Evolutionary conservation across 2,113 vertebrate species (phyloP).

Genomic region (Callionymus lyra): DNA sequence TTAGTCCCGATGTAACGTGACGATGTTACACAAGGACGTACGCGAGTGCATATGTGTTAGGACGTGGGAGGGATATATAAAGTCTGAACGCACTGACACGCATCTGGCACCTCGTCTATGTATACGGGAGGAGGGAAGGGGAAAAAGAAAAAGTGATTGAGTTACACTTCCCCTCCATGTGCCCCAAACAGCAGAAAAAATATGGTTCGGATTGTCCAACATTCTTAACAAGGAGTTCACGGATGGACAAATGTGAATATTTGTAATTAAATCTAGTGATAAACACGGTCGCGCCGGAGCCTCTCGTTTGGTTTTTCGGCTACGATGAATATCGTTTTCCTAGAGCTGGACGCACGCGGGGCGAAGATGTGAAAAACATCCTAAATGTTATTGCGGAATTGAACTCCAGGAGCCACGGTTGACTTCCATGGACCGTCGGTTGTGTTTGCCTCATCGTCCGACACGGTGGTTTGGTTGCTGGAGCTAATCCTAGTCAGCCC

Average conservation of each 20-base stretch:
- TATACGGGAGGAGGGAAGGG: constrained; percentile 31
- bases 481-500: too few relatives aligned
- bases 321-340: constrained; percentile 36
- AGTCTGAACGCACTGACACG: constrained; percentile 54
- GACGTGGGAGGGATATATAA: constrained; percentile 28
- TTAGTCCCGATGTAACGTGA: constrained; percentile 27
- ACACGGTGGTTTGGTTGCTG: too few relatives aligned
- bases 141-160: constrained; percentile 55
- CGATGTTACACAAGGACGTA: constrained; percentile 22
- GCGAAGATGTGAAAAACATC: constrained; percentile 48
- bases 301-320: constrained; percentile 43
- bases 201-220: constrained; percentile 61
- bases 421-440: constrained; percentile 2
- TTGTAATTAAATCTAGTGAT: constrained; percentile 60
- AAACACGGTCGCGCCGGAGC: constrained; percentile 56
- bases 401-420: constrained; percentile 27
- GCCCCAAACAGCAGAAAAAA: constrained; percentile 58
- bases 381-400: constrained; percentile 30
- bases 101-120: constrained; percentile 62
- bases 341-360: constrained; percentile 23
- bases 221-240: constrained; percentile 60
- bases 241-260: constrained; percentile 59
- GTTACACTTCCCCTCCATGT: constrained; percentile 55
- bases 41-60: constrained; percentile 20
- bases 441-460: neutral